These are phyloP conservation scores for Folsomia manolachei DNA, from an alignment of 2,888 invertebrate genomes.

Conservation along the genomic window DNA sequence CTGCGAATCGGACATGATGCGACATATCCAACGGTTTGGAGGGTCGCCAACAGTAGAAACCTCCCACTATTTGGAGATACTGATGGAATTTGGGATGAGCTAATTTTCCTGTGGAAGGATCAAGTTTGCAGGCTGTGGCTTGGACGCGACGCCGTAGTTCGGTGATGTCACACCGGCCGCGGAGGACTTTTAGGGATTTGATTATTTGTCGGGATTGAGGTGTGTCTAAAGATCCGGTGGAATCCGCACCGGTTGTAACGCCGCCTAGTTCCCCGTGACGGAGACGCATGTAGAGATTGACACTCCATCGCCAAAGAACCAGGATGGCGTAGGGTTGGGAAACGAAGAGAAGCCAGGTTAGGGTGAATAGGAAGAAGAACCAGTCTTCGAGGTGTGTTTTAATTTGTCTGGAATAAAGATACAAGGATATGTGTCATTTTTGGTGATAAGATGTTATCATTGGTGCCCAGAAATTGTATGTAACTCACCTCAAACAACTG, in stretches of 20 bases:
- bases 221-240: constrained; percentile 41
- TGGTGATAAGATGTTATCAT: background rate
- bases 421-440: background rate
- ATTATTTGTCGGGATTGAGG: constrained; percentile 40
- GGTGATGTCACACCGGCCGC: constrained; percentile 33
- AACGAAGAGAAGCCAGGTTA: constrained; percentile 34
- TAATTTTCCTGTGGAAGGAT: constrained; percentile 24
- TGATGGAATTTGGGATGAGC: constrained; percentile 44
- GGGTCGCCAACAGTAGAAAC: constrained; percentile 45
- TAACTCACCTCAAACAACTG: background rate
- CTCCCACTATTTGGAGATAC: constrained; percentile 32
- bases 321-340: constrained; percentile 33
- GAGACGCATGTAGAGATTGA: constrained; percentile 33
- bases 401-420: background rate
- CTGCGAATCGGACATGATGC: constrained; percentile 40
- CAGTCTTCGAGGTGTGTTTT: constrained; percentile 32
- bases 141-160: constrained; percentile 33
- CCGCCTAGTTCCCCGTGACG: constrained; percentile 35
- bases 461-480: background rate
- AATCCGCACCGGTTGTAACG: constrained; percentile 37
- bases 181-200: constrained; percentile 41
- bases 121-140: constrained; percentile 32
- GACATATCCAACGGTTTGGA: constrained; percentile 39
- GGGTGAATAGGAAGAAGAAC: constrained; percentile 43
- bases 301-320: constrained; percentile 34